Base-by-base conservation (phyloP, 2,888 invertebrate genomes). In the Parnassius apollo region DNA sequence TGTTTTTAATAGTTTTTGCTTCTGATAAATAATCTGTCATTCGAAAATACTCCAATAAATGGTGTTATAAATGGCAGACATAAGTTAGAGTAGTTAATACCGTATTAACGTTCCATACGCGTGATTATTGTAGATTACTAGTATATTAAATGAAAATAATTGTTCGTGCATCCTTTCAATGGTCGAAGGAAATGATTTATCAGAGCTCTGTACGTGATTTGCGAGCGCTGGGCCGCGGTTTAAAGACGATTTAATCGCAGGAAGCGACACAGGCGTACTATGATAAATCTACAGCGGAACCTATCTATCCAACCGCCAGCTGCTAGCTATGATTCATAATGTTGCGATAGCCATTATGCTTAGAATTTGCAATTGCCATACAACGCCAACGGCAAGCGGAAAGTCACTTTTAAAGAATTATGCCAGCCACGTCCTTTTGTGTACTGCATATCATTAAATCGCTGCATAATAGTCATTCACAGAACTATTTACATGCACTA, bases 131-230 rank as follows among this genome's bases (percentile, higher is more conserved):
- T 10, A 18, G 18, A 18, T 18, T 18, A 18, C 52, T 35, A 35
- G 35, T 35, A 35, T 35, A 4, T 35, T 35, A 35, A 18, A 58
- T 62, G 54, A 58, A 58, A 59, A 64, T 64, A 64, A 64, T 64
- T 51, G 63, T 51, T 50, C 67, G 71, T 64, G 65, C 70, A 73
- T 71, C 73, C 70, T 72, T 67, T 65, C 66, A 72, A 67, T 68
- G 71, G 73, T 71, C 73, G 69, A 66, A 82, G 88, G 87, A 88
- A 87, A 89, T 89, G 80, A 89, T 89, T 87, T 86, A 91, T 89
- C 88, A 85, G 80, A 70, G 68, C 71, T 64, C 68, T 66, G 75
- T 75, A 76, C 81, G 82, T 89, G 90, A 89, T 89, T 90, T 88
- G 90, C 85, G 81, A 83, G 80, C 78, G 69, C 72, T 72, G 73